Percentiles rank a stretch among this genome's conserved stretches.
These are phyloP conservation scores for Brachyptera putata DNA, from an alignment of 2,888 invertebrate genomes.

Conservation along the genomic window DNA sequence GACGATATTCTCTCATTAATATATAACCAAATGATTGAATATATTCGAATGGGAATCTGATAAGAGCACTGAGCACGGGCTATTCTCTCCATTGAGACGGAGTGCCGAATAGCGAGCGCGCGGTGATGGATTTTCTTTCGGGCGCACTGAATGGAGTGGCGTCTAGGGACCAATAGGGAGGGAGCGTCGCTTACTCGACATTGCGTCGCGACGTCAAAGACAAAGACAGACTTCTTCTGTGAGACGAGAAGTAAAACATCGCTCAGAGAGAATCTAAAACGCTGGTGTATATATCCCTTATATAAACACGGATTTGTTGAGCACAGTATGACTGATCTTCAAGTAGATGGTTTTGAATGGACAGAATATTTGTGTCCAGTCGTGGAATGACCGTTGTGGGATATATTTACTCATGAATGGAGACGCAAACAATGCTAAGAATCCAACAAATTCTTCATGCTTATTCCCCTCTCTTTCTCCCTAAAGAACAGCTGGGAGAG, in stretches of 20 bases:
- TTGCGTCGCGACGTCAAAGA: neutral
- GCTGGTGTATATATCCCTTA: too few relatives aligned
- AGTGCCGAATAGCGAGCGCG: neutral
- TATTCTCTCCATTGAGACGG: conserved; percentile 28
- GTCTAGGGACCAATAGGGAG: conserved; percentile 17
- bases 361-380: neutral
- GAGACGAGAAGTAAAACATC: too few relatives aligned
- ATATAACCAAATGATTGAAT: conserved; percentile 31
- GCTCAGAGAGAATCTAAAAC: too few relatives aligned
- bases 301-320: too few relatives aligned
- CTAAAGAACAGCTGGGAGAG: conserved; percentile 19
- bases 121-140: conserved; percentile 33
- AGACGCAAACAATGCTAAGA: conserved; percentile 9
- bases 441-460: conserved; percentile 19
- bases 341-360: too few relatives aligned
- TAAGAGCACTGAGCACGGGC: conserved; percentile 24
- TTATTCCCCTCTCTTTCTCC: conserved; percentile 12
- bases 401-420: conserved; percentile 3
- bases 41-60: conserved; percentile 32
- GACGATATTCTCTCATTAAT: conserved; percentile 34
- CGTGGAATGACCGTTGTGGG: conserved; percentile 6
- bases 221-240: neutral
- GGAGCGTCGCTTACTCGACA: neutral
- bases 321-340: too few relatives aligned
- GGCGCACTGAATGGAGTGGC: conserved; percentile 11